Evolutionary conservation across 2,888 invertebrate species (phyloP), one percentile per base, ranked within the genome.

Genomic region (Limnephilus rhombicus): DNA sequence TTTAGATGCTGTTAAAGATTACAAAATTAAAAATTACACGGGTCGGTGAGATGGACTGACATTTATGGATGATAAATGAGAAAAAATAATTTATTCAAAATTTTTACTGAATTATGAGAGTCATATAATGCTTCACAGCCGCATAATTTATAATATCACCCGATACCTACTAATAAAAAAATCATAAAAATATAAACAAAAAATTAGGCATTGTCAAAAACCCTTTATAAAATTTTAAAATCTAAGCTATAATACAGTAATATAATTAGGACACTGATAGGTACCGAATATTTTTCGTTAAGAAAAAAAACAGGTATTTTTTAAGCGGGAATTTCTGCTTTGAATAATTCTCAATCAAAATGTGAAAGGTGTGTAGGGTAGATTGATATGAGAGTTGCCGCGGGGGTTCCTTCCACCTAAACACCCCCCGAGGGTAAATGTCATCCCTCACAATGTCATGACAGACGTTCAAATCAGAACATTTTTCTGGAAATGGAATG

Each of bases 391-490:
- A 83, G 82, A 24, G 82, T 34, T 13, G 82, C 92, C 92, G 85
- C 92, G 85, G 92, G 93, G 92, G 92, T 90, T 90, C 34, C 41
- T n/a, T 45, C 12, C 85, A 87, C 68, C 87, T 68, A 24, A 68
- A 68, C 68, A 68, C 68, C 87, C 53, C 53, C 29, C 4, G 87
- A 31, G 53, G 89, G 82, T 53, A 53, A 86, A 90, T 89, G 93
- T 93, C 93, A 93, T 91, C 90, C 85, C 91, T 85, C 91, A 89
- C 91, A 92, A 93, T 92, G 92, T 93, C 93, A 92, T 92, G 93
- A 93, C 92, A 93, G 93, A 92, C 91, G 90, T 91, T 88, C 81
- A 88, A 91, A 91, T 91, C 80, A 91, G 86, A 88, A 68, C 68
- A 34, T 34, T 87, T n/a, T 31, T 34, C 0, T 15, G 2, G 81